A percentile compares a stretch with the other conserved stretches of the same genome.
Evolutionary conservation across 2,888 invertebrate species (phyloP).

Genomic region (Drosophila seclusa): DNA sequence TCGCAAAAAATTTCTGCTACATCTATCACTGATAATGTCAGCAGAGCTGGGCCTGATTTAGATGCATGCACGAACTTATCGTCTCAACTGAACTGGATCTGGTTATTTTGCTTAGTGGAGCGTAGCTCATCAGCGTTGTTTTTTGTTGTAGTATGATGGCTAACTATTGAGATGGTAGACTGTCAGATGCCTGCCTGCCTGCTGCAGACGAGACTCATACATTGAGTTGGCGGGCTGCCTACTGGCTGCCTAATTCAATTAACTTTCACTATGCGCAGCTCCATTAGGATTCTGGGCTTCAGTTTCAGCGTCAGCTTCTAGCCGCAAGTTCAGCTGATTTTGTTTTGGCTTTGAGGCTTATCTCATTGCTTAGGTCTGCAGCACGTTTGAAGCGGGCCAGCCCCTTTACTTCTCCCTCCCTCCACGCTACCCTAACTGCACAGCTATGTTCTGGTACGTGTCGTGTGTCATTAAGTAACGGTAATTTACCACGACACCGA

Average conservation of each 20-base stretch:
- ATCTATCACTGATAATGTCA: slow-evolving; percentile 2
- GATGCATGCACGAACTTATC: background rate
- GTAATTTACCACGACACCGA: slow-evolving; percentile 61
- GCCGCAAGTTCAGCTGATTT: slow-evolving; percentile 21
- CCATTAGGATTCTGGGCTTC: slow-evolving; percentile 46
- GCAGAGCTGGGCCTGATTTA: slow-evolving; percentile 1
- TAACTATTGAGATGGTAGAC: slow-evolving; percentile 10
- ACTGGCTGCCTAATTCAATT: slow-evolving; percentile 54
- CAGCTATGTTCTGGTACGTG: slow-evolving; percentile 47
- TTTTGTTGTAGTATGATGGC: background rate
- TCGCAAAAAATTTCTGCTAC: background rate
- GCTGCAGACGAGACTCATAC: slow-evolving; percentile 13
- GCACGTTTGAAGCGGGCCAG: slow-evolving; percentile 56
- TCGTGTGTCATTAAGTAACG: slow-evolving; percentile 72
- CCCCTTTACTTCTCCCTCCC: background rate
- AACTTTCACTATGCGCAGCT: slow-evolving; percentile 54
- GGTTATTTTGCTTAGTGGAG: background rate
- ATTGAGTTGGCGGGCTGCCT: slow-evolving; percentile 17
- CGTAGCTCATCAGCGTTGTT: slow-evolving; percentile 14
- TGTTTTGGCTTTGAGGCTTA: slow-evolving; percentile 34
- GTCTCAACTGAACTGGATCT: background rate
- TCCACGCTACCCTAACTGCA: background rate
- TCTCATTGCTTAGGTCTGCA: slow-evolving; percentile 36
- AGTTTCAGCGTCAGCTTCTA: slow-evolving; percentile 24
- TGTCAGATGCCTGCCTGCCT: background rate